Evolutionary conservation across 2,888 invertebrate genomes (phyloP), one percentile per base, ranked within the genome.

Genomic region (Achlya flavicornis): DNA sequence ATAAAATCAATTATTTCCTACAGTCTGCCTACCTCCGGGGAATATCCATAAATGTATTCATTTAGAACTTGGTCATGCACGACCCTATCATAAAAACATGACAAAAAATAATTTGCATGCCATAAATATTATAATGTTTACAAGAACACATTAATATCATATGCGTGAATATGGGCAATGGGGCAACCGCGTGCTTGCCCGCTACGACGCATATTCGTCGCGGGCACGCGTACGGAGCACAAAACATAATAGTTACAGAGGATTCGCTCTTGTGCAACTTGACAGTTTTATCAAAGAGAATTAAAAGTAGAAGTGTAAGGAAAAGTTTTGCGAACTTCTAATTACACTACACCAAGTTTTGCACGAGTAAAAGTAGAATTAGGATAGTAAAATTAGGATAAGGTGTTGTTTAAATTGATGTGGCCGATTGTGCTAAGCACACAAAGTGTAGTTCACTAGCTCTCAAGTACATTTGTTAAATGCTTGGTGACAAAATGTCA

Each of bases 211-310:
- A 67, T 78, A 83, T 82, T 81, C 73, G 83, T 63, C 66, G 70
- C 77, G 72, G 74, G 78, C 82, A 81, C 81, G 83, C 77, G 78
- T 76, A 64, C 41, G 61, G 8, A 0, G 1, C 53, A 53, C 53
- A 6, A 19, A 53, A 53, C 19, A 53, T 26, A 4, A 53, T 53
- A 53, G 0, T 10, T 19, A 53, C 53, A 53, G 19, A 53, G 19
- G 41, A 12, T 41, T 7, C 53, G 6, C 4, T 46, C 5, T 4
- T 46, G 26, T 26, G 26, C 26, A 26, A 26, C 1, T 26, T 26
- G 26, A 1, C 2, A 26, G 26, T 26, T 26, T 26, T 26, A 26
- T 26, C 26, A 26, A 26, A 26, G 26, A 26, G 1, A 26, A 26
- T 2, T 26, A 26, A 26, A 26, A 26, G 26, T 26, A 26, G 26